Percentiles rank a stretch among this genome's conserved stretches.
These are phyloP conservation scores for Epirrhoe alternata DNA, from an alignment of 2,888 invertebrate genomes.

Conservation along the genomic window DNA sequence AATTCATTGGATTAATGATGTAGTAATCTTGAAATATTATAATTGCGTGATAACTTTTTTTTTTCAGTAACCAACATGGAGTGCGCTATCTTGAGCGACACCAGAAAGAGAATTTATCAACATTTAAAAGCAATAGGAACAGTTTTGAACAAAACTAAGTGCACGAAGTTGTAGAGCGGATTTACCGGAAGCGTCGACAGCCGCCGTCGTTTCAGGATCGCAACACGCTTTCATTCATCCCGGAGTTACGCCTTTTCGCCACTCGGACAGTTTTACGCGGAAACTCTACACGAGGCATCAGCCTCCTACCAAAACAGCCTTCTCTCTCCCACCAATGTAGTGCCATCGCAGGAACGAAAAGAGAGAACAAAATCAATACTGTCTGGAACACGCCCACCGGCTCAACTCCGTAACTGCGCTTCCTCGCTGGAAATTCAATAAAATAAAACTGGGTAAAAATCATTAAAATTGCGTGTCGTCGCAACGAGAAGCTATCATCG, in stretches of 20 bases:
- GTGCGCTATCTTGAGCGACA: constrained; percentile 7
- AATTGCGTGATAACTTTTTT: background rate
- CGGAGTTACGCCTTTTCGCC: constrained; percentile 71
- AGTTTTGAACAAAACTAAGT: constrained; percentile 78
- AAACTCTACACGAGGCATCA: constrained; percentile 77
- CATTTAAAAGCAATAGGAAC: constrained; percentile 54
- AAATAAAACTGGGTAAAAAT: constrained; percentile 82
- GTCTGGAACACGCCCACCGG: constrained; percentile 82
- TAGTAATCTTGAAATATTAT: background rate
- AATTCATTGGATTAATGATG: background rate
- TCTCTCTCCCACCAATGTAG: constrained; percentile 63
- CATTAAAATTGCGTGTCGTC: constrained; percentile 73
- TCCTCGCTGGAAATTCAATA: constrained; percentile 82
- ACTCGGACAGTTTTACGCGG: constrained; percentile 71
- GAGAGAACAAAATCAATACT: constrained; percentile 81
- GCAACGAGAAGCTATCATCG: constrained; percentile 51
- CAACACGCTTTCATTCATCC: constrained; percentile 85
- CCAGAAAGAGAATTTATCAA: constrained; percentile 36
- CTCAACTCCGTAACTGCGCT: constrained; percentile 82
- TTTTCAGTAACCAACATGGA: background rate
- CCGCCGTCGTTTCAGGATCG: constrained; percentile 83
- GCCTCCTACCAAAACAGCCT: constrained; percentile 64
- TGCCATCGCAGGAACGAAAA: constrained; percentile 64
- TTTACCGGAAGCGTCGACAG: constrained; percentile 83
- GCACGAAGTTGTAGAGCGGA: constrained; percentile 80